Conservation (phyloP, 2,113 vertebrate genomes). For the Notothenia rossii region DNA sequence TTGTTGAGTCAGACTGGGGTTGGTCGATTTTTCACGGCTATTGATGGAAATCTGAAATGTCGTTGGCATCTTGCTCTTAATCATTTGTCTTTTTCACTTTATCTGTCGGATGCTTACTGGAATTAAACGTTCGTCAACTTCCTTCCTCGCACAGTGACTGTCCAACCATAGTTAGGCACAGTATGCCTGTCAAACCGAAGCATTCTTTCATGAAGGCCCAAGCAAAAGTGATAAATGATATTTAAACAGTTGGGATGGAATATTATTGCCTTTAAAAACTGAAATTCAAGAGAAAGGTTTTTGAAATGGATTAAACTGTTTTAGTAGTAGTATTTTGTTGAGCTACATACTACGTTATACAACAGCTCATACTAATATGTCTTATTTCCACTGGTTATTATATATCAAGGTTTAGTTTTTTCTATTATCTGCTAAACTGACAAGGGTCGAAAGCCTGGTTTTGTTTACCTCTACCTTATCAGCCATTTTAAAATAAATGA, state of each 20-base stretch:
- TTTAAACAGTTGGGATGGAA: no score
- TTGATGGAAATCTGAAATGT: conserved; percentile 75
- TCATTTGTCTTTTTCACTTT: conserved; percentile 37
- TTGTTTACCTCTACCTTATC: not conserved
- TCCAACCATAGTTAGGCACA: conserved; percentile 9
- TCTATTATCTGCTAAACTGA: no score
- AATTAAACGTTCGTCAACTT: conserved; percentile 6
- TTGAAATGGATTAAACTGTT: no score
- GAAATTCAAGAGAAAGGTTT: no score
- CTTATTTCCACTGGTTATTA: not conserved
- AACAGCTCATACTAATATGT: not conserved
- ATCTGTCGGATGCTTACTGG: conserved; percentile 20
- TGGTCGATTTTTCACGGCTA: conserved; percentile 47
- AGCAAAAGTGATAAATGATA: no score
- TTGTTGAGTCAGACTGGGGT: conserved; percentile 46
- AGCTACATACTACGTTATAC: not conserved
- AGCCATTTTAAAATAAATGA: not conserved
- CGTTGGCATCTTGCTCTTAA: conserved; percentile 47
- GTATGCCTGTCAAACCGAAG: not conserved
- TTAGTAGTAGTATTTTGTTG: not conserved
- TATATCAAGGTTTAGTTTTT: not conserved
- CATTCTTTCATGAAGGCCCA: no score
- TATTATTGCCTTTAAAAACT: no score
- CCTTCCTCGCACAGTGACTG: not conserved
- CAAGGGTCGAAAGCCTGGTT: not conserved